Conservation (phyloP, 2,888 invertebrate genomes). For the Phlogophora meticulosa region DNA sequence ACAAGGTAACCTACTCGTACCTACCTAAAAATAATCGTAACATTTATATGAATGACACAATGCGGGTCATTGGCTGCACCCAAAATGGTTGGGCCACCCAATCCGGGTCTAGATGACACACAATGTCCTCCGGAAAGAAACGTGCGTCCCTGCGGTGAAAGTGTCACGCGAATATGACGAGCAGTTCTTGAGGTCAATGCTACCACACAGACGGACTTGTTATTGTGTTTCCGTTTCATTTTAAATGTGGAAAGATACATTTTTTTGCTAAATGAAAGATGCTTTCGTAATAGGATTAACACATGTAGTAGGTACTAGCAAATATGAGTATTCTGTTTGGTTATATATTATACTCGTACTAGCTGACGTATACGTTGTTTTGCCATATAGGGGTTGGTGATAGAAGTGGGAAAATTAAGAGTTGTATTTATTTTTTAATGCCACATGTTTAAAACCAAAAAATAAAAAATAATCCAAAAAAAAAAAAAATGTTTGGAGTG, state of each 20-base stretch:
- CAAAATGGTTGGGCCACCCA: slow-evolving; percentile 20
- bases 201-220: slow-evolving; percentile 30
- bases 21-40: slow-evolving; percentile 4
- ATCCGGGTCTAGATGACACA: slow-evolving; percentile 48
- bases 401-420: no score
- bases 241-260: background rate
- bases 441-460: no score
- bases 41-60: slow-evolving; percentile 31
- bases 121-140: slow-evolving; percentile 58
- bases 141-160: slow-evolving; percentile 52
- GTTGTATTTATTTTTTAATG: no score
- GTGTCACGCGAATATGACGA: slow-evolving; percentile 48
- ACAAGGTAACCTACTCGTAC: background rate
- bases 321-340: no score
- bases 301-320: no score
- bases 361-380: no score
- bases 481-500: no score
- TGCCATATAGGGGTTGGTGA: no score
- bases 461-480: no score
- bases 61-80: slow-evolving; percentile 42
- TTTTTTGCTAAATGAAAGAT: background rate
- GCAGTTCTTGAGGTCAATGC: slow-evolving; percentile 51
- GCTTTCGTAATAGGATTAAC: background rate
- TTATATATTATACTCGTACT: no score
- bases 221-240: slow-evolving; percentile 5